Conservation (phyloP, 1,140 invertebrate species). For the Lepidurus packardi region DNA sequence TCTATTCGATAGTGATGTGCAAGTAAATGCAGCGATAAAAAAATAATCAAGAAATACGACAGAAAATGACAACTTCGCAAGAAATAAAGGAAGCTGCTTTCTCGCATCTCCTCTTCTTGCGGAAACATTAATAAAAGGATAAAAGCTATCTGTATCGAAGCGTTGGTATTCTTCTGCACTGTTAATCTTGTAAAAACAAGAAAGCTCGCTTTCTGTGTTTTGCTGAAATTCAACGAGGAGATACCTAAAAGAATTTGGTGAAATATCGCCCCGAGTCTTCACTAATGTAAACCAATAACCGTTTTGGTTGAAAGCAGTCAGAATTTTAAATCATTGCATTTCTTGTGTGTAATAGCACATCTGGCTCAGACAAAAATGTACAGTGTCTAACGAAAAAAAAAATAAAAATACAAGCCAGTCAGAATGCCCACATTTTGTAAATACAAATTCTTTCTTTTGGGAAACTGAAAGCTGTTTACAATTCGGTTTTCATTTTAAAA, state of each 20-base stretch:
- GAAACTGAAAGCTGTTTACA: background rate
- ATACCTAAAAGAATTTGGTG: background rate
- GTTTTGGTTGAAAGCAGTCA: background rate
- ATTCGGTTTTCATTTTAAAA: background rate
- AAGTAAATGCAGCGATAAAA: no score
- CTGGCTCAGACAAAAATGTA: background rate
- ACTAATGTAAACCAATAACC: constrained; percentile 8
- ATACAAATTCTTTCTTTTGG: background rate
- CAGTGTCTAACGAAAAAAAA: background rate
- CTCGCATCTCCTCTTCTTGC: no score
- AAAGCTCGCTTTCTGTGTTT: no score
- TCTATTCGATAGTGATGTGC: background rate
- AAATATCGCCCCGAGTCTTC: background rate
- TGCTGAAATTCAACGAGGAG: background rate
- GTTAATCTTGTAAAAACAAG: no score
- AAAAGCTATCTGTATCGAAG: no score
- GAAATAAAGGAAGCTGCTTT: no score
- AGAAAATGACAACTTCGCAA: no score
- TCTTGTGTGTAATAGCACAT: background rate
- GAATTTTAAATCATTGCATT: background rate
- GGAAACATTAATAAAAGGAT: no score
- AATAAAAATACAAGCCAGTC: background rate
- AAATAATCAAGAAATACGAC: no score
- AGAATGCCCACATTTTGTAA: background rate
- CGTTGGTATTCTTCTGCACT: no score